phyloP scores from a whole-genome alignment of 2,113 vertebrate species.

The Drymodes brunneopygia region DNA sequence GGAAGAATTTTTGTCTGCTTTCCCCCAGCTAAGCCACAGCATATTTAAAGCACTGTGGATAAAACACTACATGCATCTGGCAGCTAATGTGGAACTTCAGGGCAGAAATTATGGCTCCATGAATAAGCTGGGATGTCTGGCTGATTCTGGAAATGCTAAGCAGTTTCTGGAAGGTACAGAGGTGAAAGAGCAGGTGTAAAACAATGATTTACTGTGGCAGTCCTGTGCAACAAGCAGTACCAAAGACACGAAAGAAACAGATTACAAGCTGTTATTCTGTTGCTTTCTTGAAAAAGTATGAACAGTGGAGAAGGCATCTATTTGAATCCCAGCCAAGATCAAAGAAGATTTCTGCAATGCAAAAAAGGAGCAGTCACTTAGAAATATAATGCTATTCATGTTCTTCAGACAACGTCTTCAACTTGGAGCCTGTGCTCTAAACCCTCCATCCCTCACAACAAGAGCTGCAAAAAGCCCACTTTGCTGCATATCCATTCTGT shows the following conservation, averaged over 20 bases:
- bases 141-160: background rate
- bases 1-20: background rate
- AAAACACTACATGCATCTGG: background rate
- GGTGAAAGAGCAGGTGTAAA: background rate
- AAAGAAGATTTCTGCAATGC: conserved; percentile 11
- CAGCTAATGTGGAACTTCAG: background rate
- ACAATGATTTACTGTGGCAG: background rate
- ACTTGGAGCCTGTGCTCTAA: background rate
- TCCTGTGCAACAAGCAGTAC: background rate
- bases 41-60: background rate
- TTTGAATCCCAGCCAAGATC: background rate
- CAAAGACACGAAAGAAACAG: background rate
- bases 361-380: background rate
- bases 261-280: background rate
- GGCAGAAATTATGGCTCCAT: background rate
- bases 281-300: background rate
- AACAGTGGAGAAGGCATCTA: background rate
- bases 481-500: background rate
- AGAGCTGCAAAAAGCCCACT: background rate
- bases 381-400: background rate
- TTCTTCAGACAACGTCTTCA: background rate
- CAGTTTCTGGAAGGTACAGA: background rate
- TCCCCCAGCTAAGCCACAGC: background rate
- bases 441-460: background rate
- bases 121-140: background rate